phyloP scores from a whole-genome alignment of 2,113 vertebrate species.

The Sceloporus undulatus region DNA sequence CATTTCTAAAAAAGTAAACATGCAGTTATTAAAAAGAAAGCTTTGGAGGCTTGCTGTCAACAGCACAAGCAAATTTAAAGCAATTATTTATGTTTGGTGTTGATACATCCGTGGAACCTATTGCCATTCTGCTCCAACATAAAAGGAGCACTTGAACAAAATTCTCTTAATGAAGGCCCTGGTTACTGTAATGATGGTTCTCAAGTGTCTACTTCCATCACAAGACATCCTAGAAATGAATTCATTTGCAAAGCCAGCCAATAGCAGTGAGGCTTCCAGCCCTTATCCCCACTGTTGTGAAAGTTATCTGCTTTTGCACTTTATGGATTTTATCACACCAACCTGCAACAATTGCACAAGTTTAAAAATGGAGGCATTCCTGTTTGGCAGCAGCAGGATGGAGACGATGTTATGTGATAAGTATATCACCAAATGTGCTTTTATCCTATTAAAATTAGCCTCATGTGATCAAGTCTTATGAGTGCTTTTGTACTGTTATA shows the following conservation, averaged over 20 bases:
- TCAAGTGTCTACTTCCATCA: constrained; percentile 22
- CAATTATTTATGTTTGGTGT: neutral
- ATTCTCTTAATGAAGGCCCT: constrained; percentile 19
- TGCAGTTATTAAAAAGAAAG: constrained; percentile 41
- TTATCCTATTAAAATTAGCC: too few species aligned
- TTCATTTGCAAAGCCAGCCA: constrained; percentile 20
- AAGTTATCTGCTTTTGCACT: neutral
- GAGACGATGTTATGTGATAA: too few species aligned
- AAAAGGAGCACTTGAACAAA: neutral
- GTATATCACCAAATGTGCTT: too few species aligned
- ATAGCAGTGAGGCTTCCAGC: neutral
- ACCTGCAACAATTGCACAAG: too few species aligned
- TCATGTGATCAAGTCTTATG: neutral
- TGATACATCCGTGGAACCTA: constrained; percentile 13
- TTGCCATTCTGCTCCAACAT: constrained; percentile 39
- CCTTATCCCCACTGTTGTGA: constrained; percentile 14
- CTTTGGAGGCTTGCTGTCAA: constrained; percentile 40
- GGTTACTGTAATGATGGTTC: neutral
- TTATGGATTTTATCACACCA: too few species aligned
- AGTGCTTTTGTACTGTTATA: neutral
- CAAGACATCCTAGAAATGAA: constrained; percentile 39
- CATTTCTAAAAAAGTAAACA: constrained; percentile 40
- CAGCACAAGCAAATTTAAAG: constrained; percentile 4
- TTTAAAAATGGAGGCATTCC: too few species aligned
- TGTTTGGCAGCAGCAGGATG: too few species aligned